Evolutionary conservation across 2,113 vertebrate species (phyloP), one percentile per base, ranked within the genome.

Genomic region (Aegotheles bennettii): DNA sequence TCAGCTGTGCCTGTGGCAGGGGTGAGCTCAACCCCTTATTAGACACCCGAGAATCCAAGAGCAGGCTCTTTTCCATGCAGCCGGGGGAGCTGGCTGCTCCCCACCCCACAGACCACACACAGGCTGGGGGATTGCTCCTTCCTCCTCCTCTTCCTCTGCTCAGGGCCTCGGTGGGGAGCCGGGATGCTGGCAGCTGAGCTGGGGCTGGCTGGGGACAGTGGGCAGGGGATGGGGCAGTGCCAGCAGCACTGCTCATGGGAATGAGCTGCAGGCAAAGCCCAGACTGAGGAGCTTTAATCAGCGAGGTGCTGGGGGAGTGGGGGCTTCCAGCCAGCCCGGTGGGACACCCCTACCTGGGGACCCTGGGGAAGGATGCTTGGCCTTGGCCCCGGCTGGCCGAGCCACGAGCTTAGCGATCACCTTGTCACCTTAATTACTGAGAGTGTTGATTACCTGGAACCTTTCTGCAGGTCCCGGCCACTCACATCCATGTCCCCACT

Each of bases 1-100:
- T 0, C 60, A 20, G 69, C 42, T 1, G 0, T 15, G 56, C 38
- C 63, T 0, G 0, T 11, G 48, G 29, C 1, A 2, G 10, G 38
- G 68, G 5, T 1, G 24, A 35, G 51, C 61, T 50, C 67, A 65
- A 8, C 21, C 51, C 36, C 28, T 4, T 6, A 36, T 4, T 5
- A 64, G 65, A 24, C 78, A 26, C 23, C 42, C 1, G 9, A 14
- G 61, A 36, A 60, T 16, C 61, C 67, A 31, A 14, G 61, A 11
- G 4, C 3, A 0, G 35, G 48, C 80, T 76, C 35, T 35, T 26
- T 9, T 31, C 63, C 29, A 23, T 6, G 2, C 17, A 9, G 14
- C 51, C 1, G 2, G 31, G 24, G 19, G 45, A 35, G 26, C 60
- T 38, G 65, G 21, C 24, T 33, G 57, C 56, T 51, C 38, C 31